phyloP scores from a whole-genome alignment of 2,888 invertebrate species.

The Eledona agricola region DNA sequence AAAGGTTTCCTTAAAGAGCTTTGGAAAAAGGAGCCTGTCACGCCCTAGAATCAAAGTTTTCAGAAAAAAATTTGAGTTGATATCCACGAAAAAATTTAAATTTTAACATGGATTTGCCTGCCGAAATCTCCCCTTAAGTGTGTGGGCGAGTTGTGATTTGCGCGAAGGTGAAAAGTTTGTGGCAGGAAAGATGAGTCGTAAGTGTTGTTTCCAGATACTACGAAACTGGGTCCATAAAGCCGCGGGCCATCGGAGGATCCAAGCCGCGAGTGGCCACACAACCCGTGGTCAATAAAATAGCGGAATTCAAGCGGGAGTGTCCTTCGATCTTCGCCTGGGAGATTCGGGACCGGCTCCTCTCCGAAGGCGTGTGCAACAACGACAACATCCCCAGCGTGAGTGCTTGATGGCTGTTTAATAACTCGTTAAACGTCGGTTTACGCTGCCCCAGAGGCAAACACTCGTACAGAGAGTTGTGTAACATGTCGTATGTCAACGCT shows the following conservation, averaged over 20 bases:
- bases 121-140: too few species aligned
- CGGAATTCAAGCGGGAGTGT: conserved; percentile 96
- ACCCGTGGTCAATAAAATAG: conserved; percentile 93
- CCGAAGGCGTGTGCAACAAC: conserved; percentile 95
- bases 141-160: too few species aligned
- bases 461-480: conserved; percentile 50
- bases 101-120: too few species aligned
- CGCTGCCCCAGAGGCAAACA: conserved; percentile 24
- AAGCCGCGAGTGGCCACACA: conserved; percentile 95
- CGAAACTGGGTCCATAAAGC: conserved; percentile 97
- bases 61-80: too few species aligned
- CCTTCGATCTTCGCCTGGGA: conserved; percentile 99
- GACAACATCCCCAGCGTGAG: conserved; percentile 98
- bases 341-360: conserved; percentile 91
- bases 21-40: too few species aligned
- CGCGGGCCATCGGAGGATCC: conserved; percentile 95
- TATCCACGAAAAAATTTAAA: too few species aligned
- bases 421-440: conserved; percentile 17
- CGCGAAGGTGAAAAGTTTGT: too few species aligned
- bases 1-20: too few species aligned
- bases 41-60: too few species aligned
- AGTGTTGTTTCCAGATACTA: conserved; percentile 79
- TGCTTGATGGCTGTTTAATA: conserved; percentile 54
- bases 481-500: conserved; percentile 61
- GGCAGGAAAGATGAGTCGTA: conserved; percentile 31